Evolutionary conservation across 2,113 vertebrate genomes (phyloP), one percentile per base, ranked within the genome.

Genomic region (Chaetodon trifascialis): DNA sequence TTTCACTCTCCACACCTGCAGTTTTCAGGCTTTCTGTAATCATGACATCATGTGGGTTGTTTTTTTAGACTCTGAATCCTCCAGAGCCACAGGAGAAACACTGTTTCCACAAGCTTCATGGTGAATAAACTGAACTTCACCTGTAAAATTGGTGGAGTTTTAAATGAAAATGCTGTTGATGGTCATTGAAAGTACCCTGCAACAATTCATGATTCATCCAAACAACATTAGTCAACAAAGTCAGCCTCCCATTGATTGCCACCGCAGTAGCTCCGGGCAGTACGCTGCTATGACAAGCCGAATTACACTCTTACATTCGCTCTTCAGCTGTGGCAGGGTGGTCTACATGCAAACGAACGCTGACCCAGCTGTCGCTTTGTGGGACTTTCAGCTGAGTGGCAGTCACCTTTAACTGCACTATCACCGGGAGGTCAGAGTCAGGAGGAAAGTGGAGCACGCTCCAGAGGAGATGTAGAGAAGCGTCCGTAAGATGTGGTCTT

Each of bases 291-390:
- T 17, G 68, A 68, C 47, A 68, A 51, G 23, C 12, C 2, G 12
- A 55, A 58, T 82, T 42, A 59, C 21, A 23, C 21, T 70, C 25
- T 54, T 9, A 36, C 21, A 62, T 19, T 44, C 1, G 5, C 21
- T 25, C 19, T 15, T n/a, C 19, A 49, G 55, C 71, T 49, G 69
- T 42, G 69, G 34, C 21, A 23, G 17, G 23, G 58, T 7, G n/a
- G n/a, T 44, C 16, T 67, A 40, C 46, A 44, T 64, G 52, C 72
- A n/a, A 72, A 38, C 15, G 1, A 68, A 54, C 19, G 44, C 62
- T 78, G 83, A 83, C 72, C 51, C 36, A 10, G 63, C 58, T 77
- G 76, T 82, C 82, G 62, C 51, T 47, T 25, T 73, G 38, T 2
- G 23, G 59, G 7, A 25, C 15, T 17, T 44, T 51, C 72, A 51